Base-by-base conservation (phyloP, 1,140 invertebrate genomes). In the Ceratitis capitata region DNA sequence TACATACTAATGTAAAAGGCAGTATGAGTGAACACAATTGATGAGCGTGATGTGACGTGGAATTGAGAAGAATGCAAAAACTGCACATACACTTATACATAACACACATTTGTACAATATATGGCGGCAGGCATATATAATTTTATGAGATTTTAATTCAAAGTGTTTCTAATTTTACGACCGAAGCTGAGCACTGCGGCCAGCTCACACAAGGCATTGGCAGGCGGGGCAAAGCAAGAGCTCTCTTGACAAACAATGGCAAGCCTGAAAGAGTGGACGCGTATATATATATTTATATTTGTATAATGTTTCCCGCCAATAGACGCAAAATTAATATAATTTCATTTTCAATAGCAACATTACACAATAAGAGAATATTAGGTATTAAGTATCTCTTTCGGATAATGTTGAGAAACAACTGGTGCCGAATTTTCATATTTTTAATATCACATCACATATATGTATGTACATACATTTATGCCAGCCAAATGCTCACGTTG, bases 101-200 rank as follows among this genome's bases (percentile, higher is more conserved):
- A n/a, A n/a, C 51, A 56, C 1, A 56, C 29, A n/a, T 69, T 19
- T 39, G 2, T 56, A 35, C 64, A 69, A 39, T 19, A n/a, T n/a
- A n/a, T 69, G 2, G 16, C 19, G 53, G 16, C 82, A 51, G 32
- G 26, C 35, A 19, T 16, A 83, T 64, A 89, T 87, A 87, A 87
- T 88, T 91, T 89, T 89, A 91, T 90, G 89, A 83, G 89, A 87
- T 89, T 89, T 89, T 90, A 88, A 89, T 91, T 87, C 88, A 87
- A 87, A 89, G 89, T 89, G 89, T 91, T 90, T 88, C 88, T 86
- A 90, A 91, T 91, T 89, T 88, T 85, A 85, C 47, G 82, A 49
- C 42, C 42, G 29, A 26, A 23, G 26, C 39, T 12, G 3, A 32
- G 26, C 19, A 5, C 64, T 19, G 19, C 64, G 39, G 9, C 19